Evolutionary conservation across 1,140 invertebrate species (phyloP), one percentile per base, ranked within the genome.

Genomic region (Semibalanus balanoides): DNA sequence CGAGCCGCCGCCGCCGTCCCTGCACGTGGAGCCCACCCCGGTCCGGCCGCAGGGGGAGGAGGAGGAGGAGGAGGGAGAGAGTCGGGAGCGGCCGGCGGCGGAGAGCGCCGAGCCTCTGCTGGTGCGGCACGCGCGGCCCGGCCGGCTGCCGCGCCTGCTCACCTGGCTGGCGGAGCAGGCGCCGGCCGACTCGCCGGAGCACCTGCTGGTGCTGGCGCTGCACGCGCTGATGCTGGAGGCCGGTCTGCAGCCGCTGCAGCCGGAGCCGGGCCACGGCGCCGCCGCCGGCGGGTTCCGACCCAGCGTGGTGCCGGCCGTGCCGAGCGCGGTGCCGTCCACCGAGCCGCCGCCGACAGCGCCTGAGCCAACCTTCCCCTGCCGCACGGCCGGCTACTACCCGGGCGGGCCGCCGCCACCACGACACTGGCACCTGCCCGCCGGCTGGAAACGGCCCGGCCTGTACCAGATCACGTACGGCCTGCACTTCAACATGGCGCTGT

Each of bases 211-310:
- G 28, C n/a, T 30, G 28, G 70, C 70, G 9, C 70, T 72, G 70
- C 70, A 72, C 70, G 70, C 70, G 70, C 70, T 72, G 11, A 28
- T 72, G 70, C 25, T 72, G 29, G 70, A 72, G 70, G 29, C 70
- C 28, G 70, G 70, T 19, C 70, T 72, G 70, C 70, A 29, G 70
- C 70, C 70, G 70, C 11, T 29, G 25, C 70, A 27, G 70, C 70
- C n/a, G 70, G 70, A 25, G 29, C 70, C n/a, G 3, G n/a, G 70
- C 28, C 25, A 14, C 28, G 70, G 28, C 69, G 70, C 5, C 11
- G 70, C 70, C 14, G 51, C 70, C 9, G 70, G 29, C 29, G 70
- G 29, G 19, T 72, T 28, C 70, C 9, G 70, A n/a, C 70, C 51
- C 7, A 64, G 51, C 51, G 51, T 64, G 28, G 70, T 19, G 28